Evolutionary conservation across 2,113 vertebrate species (phyloP), one percentile per base, ranked within the genome.

Genomic region (Gallinago paraguaiae): DNA sequence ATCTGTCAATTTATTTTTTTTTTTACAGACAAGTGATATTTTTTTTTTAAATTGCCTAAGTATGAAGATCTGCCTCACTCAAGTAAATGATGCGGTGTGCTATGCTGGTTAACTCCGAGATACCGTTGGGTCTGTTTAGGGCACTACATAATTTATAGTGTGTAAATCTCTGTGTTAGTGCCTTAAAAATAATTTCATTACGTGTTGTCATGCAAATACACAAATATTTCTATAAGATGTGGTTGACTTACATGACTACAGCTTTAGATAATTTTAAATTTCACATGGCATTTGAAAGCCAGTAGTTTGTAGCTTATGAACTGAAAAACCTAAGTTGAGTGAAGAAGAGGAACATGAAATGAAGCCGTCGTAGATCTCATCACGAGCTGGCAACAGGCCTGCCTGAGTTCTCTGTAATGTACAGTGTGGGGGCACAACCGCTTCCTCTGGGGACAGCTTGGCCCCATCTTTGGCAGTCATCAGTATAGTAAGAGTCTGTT

Each of bases 261-360:
- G 28, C 35, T 89, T 51, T 25, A 57, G 33, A n/a, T 87, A 25
- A n/a, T 57, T 79, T 84, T 68, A 23, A 67, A 87, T 89, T 67
- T 86, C 51, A 63, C 11, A 6, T 71, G 70, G 37, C 5, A 2
- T 64, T 84, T 87, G 53, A 91, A 91, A 91, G 10, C 27, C 18
- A 65, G 24, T 57, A 88, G 35, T 69, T 82, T 82, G 70, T 45
- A 53, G 37, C 27, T 64, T 92, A 85, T 48, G 35, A 80, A 37
- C 54, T 50, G 63, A 53, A 80, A 88, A 93, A 18, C 17, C 11
- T 20, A 31, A 43, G 35, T 16, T 30, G 22, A 75, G 11, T 24
- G 48, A 88, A 45, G 67, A 79, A 85, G 25, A 60, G 13, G 71
- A 82, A 65, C 45, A 72, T 74, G 74, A 94, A 77, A 77, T 33